Evolutionary conservation across 2,888 invertebrate species (phyloP), one percentile per base, ranked within the genome.

Genomic region (Entomobrya multifasciata): DNA sequence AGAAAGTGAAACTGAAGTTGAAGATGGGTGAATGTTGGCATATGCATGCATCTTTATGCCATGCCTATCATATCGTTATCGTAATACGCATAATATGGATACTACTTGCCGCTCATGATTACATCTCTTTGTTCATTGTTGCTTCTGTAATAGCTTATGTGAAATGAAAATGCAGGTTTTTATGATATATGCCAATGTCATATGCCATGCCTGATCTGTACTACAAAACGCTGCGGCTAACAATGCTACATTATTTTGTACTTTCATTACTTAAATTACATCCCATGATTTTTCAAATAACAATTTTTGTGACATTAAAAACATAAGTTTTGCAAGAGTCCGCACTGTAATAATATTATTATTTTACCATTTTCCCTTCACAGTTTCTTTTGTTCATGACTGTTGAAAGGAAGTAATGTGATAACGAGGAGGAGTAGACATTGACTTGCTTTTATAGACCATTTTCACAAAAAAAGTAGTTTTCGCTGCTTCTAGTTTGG

Each of bases 1-100:
- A 88, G 88, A 88, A 88, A 88, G 88, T 86, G 88, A 88, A 87
- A 88, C 86, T 87, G 84, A 88, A 74, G 78, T 36, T 78, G n/a
- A 25, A 6, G 36, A 4, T 6, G 8, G 36, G 8, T 36, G 36
- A 36, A 36, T 36, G 41, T 41, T 8, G 17, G 30, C 65, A 36
- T 65, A 36, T 17, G 30, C 65, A 65, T 17, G 17, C 10, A 65
- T 17, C 13, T 27, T 6, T 30, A 62, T 15, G 17, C 36, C 36
- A 36, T 6, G n/a, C n/a, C n/a, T n/a, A n/a, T n/a, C n/a, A n/a
- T n/a, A n/a, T n/a, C n/a, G n/a, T n/a, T n/a, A n/a, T n/a, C n/a
- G n/a, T n/a, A n/a, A n/a, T n/a, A n/a, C n/a, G n/a, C n/a, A n/a
- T n/a, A n/a, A n/a, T n/a, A n/a, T n/a, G n/a, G n/a, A n/a, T n/a